These are phyloP conservation scores for Triops cancriformis DNA, from an alignment of 1,140 invertebrate species.

Conservation along the genomic window DNA sequence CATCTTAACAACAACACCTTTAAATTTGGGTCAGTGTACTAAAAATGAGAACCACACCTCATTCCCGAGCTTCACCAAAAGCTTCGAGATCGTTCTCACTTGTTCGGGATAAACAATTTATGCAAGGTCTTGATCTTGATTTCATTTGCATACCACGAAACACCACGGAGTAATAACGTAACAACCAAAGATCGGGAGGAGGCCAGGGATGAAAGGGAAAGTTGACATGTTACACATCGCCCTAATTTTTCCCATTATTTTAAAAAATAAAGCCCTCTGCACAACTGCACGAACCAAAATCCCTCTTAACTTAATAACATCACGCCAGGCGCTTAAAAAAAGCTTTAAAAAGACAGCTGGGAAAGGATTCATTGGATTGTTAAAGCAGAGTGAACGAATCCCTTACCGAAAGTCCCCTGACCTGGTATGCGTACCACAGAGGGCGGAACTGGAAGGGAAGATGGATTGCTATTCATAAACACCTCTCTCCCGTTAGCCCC, in stretches of 20 bases:
- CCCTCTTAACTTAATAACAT: not conserved
- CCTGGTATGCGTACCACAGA: not conserved
- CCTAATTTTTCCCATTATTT: not conserved
- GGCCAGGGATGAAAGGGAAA: constrained; percentile 6
- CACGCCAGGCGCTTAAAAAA: not conserved
- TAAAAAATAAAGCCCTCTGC: not conserved
- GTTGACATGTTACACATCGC: not conserved
- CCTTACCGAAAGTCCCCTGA: not conserved
- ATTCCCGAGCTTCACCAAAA: not conserved
- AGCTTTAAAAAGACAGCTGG: not conserved
- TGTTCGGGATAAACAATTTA: not conserved
- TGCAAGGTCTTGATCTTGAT: constrained; percentile 13
- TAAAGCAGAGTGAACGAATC: not conserved
- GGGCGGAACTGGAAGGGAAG: not conserved
- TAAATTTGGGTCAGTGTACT: not conserved
- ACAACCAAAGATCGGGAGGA: not conserved
- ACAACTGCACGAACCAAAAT: not conserved
- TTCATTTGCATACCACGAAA: not conserved
- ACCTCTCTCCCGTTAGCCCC: not conserved
- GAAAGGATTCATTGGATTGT: not conserved
- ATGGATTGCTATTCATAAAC: not conserved
- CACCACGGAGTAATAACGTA: not conserved
- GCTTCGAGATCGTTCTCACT: not conserved
- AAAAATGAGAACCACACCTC: not conserved
- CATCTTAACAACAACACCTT: not conserved